Conservation (phyloP, 2,797 vertebrate genomes). For the Hypotaenidia philippensis region DNA sequence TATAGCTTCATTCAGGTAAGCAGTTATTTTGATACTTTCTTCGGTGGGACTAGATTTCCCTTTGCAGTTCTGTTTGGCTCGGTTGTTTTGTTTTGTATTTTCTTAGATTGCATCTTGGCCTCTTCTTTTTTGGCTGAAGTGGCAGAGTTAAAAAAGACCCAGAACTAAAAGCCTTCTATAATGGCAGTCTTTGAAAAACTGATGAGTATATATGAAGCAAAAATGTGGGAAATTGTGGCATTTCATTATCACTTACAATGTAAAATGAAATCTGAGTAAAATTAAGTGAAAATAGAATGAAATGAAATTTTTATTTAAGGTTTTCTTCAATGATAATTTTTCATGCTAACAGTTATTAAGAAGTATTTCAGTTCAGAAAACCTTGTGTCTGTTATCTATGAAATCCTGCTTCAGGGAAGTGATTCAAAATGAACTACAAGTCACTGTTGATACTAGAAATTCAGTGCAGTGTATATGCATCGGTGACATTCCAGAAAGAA, state of each 20-base stretch:
- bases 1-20: neutral
- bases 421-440: neutral
- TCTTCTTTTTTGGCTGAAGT: neutral
- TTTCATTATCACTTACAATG: neutral
- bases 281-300: neutral
- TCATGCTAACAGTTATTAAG: neutral
- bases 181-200: neutral
- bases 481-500: neutral
- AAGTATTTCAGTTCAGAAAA: neutral
- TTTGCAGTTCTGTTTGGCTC: neutral
- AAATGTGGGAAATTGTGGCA: neutral
- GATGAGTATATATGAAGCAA: neutral
- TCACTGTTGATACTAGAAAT: neutral
- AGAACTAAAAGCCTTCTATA: neutral
- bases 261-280: neutral
- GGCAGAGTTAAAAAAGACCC: neutral
- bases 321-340: neutral
- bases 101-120: neutral
- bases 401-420: neutral
- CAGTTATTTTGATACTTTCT: neutral
- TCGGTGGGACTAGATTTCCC: neutral
- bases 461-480: neutral
- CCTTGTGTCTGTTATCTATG: neutral
- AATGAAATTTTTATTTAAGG: neutral
- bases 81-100: neutral